Evolutionary conservation across 2,113 vertebrate genomes (phyloP), one percentile per base, ranked within the genome.

Genomic region (Xiphophorus couchianus): DNA sequence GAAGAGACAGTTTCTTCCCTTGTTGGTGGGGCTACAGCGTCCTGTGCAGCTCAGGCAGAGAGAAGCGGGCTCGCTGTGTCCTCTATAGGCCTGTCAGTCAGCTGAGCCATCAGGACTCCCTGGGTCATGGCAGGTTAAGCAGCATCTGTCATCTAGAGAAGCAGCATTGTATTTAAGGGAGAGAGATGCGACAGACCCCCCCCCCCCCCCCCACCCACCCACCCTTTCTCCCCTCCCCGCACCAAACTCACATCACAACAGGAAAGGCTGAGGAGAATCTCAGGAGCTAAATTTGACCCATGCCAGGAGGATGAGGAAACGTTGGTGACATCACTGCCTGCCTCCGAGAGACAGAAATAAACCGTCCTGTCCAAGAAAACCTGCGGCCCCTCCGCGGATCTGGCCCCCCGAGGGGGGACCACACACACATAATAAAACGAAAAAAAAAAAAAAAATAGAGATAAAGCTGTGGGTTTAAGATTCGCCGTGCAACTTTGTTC

Each of bases 91-190:
- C 86, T 93, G 92, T 91, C 89, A 92, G 82, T 92, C 86, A 91
- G 81, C 76, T n/a, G 76, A 79, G 83, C 84, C 89, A 83, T 90
- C 90, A 82, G 82, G 80, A 60, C 81, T 86, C 71, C 62, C 72
- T 33, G 85, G 94, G 93, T 92, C 91, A 92, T 54, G 14, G 28
- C 11, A 71, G 92, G 93, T 94, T 94, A 93, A 93, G 88, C 89
- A 90, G 91, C 92, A 91, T 93, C 93, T 95, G 93, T 93, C 90
- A 90, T 93, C 91, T 88, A 90, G 62, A 71, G 88, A 86, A 93
- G 86, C 88, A 77, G 87, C 73, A 90, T 90, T 89, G 91, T 93
- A 86, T 87, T 81, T 77, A 74, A 65, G 73, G 76, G 81, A 81
- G 78, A 68, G 80, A 67, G 80, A 82, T 83, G 86, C 65, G 58